These are phyloP conservation scores for Fabriciana adippe DNA, from an alignment of 2,888 invertebrate genomes.

Conservation along the genomic window DNA sequence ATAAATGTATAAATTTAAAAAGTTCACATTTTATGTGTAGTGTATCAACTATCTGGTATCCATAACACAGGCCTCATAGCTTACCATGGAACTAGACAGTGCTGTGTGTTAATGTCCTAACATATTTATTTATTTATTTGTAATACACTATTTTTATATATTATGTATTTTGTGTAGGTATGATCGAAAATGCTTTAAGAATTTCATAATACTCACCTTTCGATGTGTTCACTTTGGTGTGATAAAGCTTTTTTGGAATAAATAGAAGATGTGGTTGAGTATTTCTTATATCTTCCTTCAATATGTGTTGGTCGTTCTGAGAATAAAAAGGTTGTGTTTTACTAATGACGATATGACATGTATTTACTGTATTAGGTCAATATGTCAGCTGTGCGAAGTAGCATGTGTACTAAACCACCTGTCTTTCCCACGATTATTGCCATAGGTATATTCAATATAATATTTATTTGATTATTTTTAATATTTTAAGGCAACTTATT, in stretches of 20 bases:
- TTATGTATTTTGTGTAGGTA: not conserved
- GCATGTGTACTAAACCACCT: slow-evolving; percentile 41
- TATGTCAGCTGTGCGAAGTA: slow-evolving; percentile 44
- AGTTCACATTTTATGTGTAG: no score
- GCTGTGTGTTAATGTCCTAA: no score
- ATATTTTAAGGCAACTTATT: no score
- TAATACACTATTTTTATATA: not conserved
- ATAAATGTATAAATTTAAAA: no score
- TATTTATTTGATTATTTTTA: no score
- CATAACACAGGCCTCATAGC: no score
- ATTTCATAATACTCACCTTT: slow-evolving; percentile 59
- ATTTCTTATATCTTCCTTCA: slow-evolving; percentile 78
- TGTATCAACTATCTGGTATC: no score
- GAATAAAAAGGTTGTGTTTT: slow-evolving; percentile 49
- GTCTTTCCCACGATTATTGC: slow-evolving; percentile 27
- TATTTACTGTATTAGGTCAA: not conserved
- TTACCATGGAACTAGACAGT: no score
- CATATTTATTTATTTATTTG: no score
- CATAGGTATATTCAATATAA: not conserved
- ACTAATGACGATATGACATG: slow-evolving; percentile 29
- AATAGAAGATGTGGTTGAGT: slow-evolving; percentile 76
- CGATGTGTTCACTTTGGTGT: slow-evolving; percentile 75
- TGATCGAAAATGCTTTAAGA: not conserved
- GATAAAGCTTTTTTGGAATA: slow-evolving; percentile 78
- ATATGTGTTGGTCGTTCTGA: slow-evolving; percentile 76